Conservation (phyloP, 2,888 invertebrate genomes). For the Mesoligia furuncula region DNA sequence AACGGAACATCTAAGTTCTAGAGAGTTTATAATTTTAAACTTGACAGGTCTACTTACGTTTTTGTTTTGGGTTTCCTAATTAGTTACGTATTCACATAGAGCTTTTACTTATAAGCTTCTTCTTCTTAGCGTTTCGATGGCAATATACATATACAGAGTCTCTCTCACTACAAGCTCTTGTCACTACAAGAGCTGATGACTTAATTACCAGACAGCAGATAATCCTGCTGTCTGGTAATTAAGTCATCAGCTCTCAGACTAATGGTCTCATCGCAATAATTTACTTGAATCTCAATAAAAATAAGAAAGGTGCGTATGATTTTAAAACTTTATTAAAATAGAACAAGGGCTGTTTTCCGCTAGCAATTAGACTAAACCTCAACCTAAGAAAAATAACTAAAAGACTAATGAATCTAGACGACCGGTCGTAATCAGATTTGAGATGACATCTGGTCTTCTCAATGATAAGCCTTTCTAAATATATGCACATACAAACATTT, state of each 20-base stretch:
- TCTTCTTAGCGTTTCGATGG: not conserved
- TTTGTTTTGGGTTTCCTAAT: not conserved
- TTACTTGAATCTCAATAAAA: not conserved
- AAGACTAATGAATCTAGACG: constrained; percentile 64
- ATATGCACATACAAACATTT: constrained; percentile 49
- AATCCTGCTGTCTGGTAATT: too few relatives aligned
- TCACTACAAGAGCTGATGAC: too few relatives aligned
- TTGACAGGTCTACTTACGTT: not conserved
- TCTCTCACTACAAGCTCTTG: too few relatives aligned
- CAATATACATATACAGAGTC: too few relatives aligned
- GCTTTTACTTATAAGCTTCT: not conserved
- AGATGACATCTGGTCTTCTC: constrained; percentile 62
- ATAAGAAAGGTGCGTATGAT: not conserved
- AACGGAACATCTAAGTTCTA: not conserved
- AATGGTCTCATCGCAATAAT: not conserved
- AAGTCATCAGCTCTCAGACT: not conserved
- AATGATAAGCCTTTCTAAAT: constrained; percentile 54
- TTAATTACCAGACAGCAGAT: too few relatives aligned
- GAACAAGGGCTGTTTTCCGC: not conserved
- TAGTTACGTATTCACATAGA: not conserved
- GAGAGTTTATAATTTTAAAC: too few relatives aligned
- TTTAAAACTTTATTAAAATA: not conserved
- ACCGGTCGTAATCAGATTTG: constrained; percentile 64
- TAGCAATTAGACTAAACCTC: constrained; percentile 13
- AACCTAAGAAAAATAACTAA: constrained; percentile 51